phyloP scores from a whole-genome alignment of 2,113 vertebrate species.

The Vimba vimba region DNA sequence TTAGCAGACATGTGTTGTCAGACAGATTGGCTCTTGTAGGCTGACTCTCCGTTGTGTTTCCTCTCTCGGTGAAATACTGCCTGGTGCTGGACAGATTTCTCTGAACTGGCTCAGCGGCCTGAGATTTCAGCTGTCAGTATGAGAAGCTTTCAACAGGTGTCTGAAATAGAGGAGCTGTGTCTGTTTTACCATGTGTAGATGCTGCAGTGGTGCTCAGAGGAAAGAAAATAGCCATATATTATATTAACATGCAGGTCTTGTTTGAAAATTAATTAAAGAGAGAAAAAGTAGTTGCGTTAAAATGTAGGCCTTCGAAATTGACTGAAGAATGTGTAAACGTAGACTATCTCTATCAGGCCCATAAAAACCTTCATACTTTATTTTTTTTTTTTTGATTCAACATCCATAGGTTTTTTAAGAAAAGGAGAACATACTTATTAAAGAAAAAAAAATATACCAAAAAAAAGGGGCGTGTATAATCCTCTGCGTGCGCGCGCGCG shows the following conservation, averaged over 20 bases:
- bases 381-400: not conserved
- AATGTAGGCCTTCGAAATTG: not conserved
- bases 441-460: not conserved
- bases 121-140: constrained; percentile 24
- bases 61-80: constrained; percentile 7
- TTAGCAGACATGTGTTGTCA: not conserved
- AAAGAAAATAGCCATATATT: not conserved
- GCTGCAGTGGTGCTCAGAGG: not conserved
- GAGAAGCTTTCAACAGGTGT: constrained; percentile 49
- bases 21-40: not conserved
- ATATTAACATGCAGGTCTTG: not conserved
- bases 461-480: constrained; percentile 1
- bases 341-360: not conserved
- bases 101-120: not conserved
- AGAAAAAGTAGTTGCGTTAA: not conserved
- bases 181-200: constrained; percentile 9
- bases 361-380: not conserved
- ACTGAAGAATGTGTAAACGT: not conserved
- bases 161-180: constrained; percentile 16
- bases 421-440: not conserved
- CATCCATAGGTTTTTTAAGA: not conserved
- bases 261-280: not conserved
- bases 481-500: not conserved
- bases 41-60: not conserved
- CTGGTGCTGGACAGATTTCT: constrained; percentile 15